Conservation (phyloP, 2,888 invertebrate genomes). For the Trichogramma dendrolimi region DNA sequence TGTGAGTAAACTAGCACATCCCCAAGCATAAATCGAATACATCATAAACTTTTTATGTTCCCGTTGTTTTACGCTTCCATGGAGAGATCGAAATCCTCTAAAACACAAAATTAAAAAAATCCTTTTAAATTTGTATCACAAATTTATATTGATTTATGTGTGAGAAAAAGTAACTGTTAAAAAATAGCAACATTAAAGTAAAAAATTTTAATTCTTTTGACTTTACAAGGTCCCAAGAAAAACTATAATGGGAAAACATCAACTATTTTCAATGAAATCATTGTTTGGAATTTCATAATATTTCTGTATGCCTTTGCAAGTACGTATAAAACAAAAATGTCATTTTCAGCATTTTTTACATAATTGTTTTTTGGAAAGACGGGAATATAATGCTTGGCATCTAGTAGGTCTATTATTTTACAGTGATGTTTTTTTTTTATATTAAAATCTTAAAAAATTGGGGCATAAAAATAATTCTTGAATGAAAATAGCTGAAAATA, state of each 20-base stretch:
- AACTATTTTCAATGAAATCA: too few relatives aligned
- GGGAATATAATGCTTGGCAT: too few relatives aligned
- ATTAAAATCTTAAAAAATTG: neutral
- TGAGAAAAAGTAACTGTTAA: too few relatives aligned
- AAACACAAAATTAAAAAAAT: slow-evolving; percentile 8
- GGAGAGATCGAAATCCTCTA: slow-evolving; percentile 56
- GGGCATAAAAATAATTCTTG: neutral
- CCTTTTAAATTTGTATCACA: too few relatives aligned
- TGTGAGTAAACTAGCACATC: slow-evolving; percentile 59
- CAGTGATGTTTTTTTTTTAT: neutral
- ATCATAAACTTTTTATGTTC: slow-evolving; percentile 61
- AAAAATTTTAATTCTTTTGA: neutral
- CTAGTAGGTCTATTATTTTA: neutral
- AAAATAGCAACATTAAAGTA: neutral
- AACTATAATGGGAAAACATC: too few relatives aligned
- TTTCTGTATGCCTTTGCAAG: too few relatives aligned
- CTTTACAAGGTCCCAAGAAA: neutral
- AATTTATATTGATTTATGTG: too few relatives aligned
- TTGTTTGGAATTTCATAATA: too few relatives aligned
- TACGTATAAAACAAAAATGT: too few relatives aligned
- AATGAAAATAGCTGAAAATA: neutral
- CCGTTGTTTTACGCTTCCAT: slow-evolving; percentile 46
- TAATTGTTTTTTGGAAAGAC: too few relatives aligned
- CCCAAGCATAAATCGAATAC: slow-evolving; percentile 69
- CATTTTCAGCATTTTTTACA: too few relatives aligned